Base-by-base conservation (phyloP, 92 coral and sea anemone species). In the Micromussa lordhowensis region DNA sequence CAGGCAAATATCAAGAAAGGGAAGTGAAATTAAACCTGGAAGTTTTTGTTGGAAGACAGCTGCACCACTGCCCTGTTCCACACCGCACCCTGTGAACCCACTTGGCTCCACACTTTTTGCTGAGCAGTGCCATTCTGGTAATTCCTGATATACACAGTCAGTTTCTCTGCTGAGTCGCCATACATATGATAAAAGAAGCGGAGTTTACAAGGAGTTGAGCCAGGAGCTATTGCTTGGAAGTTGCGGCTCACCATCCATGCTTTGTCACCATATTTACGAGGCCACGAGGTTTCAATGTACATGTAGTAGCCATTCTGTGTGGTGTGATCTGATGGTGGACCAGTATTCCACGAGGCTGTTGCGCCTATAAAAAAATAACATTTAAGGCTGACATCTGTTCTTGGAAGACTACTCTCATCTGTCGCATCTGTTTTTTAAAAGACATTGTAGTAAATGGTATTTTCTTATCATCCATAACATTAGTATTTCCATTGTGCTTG, bases 171-270 rank as follows among this genome's bases (percentile, higher is more conserved):
- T 22, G 98, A 90, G 88, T 95, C 95, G 28, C 99, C 99, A 63
- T 93, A 97, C 99, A 97, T 97, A 86, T 97, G 99, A 78, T 97
- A 97, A 82, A 91, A 97, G 92, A 97, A 97, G 44, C 99, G 94
- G 4, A 97, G 93, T 38, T 95, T 95, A 81, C 99, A 97, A 84
- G 88, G 92, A 29, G 31, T 77, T 64, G 93, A 91, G 48, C 86
- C 82, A 6, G 93, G 92, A 5, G 90, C 36, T 18, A 86, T 83
- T n/a, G 93, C 80, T 81, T 90, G 94, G 92, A 97, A 94, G 92
- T 93, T 92, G 17, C 98, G 93, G 87, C 99, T 97, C 64, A 95
- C 89, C 57, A 96, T 85, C 99, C 98, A 96, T 16, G 99, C 98
- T 40, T 93, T 95, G 89, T 97, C 99, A n/a, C 99, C 99, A 82